Base-by-base conservation (phyloP, 23 tunicate species). In the Halocynthia roretzi region DNA sequence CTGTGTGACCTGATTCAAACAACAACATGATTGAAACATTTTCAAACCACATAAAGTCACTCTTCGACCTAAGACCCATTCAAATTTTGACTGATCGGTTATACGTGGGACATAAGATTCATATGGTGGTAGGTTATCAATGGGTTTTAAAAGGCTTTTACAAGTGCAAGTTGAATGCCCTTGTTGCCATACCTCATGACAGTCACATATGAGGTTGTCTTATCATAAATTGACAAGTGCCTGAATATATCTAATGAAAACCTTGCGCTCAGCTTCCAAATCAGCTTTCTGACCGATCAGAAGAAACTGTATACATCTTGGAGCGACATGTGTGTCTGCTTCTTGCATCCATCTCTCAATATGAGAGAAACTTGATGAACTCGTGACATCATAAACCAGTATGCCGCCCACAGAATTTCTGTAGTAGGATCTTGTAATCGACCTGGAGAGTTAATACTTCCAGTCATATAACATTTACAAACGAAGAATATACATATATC, bases 211-310 rank as follows among this genome's bases (percentile, higher is more conserved):
- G n/a, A n/a, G n/a, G n/a, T n/a, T n/a, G n/a, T n/a, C n/a, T n/a
- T n/a, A n/a, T n/a, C 44, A 31, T 31, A 31, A 31, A 31, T 31
- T 31, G 44, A 31, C 44, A 31, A 31, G 44, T 31, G 44, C 44
- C 44, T 4, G 44, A 31, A 31, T 31, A 31, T 31, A 31, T 31
- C 44, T 31, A 31, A 31, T 31, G 44, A 31, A 31, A 31, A 89
- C 96, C 85, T 67, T 68, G 76, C 96, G 69, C 18, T 84, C 55
- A 5, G 68, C 81, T 56, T 79, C 85, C 9, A 95, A 70, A 61
- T 95, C 99, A 5, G 80, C 71, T 78, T 95, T 95, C 75, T 95
- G 99, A 44, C 99, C 99, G 20, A 90, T 87, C 12, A 95, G 82
- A 54, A 76, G 83, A 76, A 95, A 88, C 17, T 75, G 77, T 7